Conservation (phyloP, 1,140 invertebrate species). For the Aphis gossypii region DNA sequence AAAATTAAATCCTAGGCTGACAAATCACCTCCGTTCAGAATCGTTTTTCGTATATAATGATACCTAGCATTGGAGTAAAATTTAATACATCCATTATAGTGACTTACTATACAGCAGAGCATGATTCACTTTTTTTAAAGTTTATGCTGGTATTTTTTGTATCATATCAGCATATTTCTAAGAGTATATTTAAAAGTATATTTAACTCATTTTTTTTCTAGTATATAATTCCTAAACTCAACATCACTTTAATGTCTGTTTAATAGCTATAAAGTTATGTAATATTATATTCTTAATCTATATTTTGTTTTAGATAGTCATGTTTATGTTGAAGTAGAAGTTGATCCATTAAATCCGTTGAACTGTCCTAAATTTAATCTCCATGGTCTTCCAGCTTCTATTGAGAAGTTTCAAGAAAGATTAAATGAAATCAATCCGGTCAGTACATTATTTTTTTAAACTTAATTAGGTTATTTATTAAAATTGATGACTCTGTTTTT, state of each 20-base stretch:
- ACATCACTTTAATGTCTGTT: neutral
- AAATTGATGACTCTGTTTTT: neutral
- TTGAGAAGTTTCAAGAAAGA: conserved; percentile 31
- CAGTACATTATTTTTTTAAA: neutral
- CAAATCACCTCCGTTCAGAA: too few species aligned
- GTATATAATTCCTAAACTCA: neutral
- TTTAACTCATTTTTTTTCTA: neutral
- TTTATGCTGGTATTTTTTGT: neutral
- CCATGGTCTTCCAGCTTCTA: neutral
- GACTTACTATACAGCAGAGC: too few species aligned
- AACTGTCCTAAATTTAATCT: conserved; percentile 23
- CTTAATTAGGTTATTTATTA: neutral
- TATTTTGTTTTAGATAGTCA: conserved; percentile 24
- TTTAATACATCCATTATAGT: too few species aligned
- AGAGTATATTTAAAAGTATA: too few species aligned
- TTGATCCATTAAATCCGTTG: neutral
- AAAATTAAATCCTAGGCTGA: too few species aligned
- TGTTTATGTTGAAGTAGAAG: conserved; percentile 14
- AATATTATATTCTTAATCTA: neutral
- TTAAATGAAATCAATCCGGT: conserved; percentile 45
- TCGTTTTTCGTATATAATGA: too few species aligned
- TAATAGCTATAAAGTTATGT: neutral
- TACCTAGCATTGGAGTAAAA: too few species aligned
- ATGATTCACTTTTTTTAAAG: neutral
- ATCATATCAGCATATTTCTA: neutral